Evolutionary conservation across 2,113 vertebrate genomes (phyloP).

Genomic region (Stercorarius parasiticus): DNA sequence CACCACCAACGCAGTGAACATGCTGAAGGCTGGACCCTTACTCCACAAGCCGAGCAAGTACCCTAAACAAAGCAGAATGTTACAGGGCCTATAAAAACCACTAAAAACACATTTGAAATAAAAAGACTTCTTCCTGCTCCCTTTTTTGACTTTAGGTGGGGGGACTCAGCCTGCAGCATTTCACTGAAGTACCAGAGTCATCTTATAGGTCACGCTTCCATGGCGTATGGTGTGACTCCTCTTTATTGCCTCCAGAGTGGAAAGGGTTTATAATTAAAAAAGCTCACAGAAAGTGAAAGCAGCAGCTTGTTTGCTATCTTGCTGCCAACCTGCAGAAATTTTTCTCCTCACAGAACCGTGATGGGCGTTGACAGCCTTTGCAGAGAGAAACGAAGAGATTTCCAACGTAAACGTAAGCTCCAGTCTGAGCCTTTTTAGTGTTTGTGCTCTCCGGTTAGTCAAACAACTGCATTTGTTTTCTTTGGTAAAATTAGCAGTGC

Average conservation of each 20-base stretch:
- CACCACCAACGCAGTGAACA: neutral
- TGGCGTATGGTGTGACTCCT: neutral
- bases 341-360: neutral
- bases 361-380: neutral
- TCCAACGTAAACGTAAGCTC: neutral
- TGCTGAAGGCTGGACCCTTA: neutral
- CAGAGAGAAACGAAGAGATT: neutral
- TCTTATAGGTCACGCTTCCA: neutral
- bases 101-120: neutral
- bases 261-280: neutral
- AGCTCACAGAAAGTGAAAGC: neutral
- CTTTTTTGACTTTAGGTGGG: neutral
- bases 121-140: neutral
- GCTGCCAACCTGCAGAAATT: constrained; percentile 16
- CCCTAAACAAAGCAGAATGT: neutral
- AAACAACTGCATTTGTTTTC: neutral
- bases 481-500: neutral
- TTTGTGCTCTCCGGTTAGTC: neutral
- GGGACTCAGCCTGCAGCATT: neutral
- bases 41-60: neutral
- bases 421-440: neutral
- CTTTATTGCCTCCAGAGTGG: neutral
- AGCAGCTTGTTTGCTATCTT: neutral
- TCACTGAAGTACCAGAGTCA: neutral
- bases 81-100: neutral